phyloP scores from a whole-genome alignment of 1,140 invertebrate genomes.

The Luehdorfia chinensis region DNA sequence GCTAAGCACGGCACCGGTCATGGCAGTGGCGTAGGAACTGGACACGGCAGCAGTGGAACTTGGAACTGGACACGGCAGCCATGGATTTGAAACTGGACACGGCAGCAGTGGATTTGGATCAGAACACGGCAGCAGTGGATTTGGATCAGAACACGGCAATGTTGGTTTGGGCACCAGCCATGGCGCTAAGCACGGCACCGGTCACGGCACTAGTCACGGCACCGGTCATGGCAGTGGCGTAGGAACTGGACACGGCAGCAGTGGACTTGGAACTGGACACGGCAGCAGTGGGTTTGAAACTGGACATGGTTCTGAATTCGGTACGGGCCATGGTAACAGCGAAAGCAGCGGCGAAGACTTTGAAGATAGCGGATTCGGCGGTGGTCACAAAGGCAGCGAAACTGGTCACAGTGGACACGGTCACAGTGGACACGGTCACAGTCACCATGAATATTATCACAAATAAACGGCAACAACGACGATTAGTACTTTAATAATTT shows the following conservation, averaged over 20 bases:
- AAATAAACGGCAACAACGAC: no score
- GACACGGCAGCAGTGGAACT: not conserved
- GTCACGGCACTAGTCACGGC: not conserved
- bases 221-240: not conserved
- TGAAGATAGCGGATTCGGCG: not conserved
- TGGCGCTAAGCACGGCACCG: no score
- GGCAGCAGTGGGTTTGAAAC: not conserved
- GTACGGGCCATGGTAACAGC: not conserved
- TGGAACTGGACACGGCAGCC: no score
- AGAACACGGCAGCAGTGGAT: not conserved
- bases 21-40: no score
- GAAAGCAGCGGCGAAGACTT: not conserved
- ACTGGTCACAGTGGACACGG: not conserved
- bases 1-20: no score
- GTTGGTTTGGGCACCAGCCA: conserved; percentile 2
- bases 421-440: not conserved
- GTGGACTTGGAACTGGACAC: not conserved
- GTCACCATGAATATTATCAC: not conserved
- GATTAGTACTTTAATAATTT: no score
- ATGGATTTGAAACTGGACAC: no score
- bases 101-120: not conserved
- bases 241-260: not conserved
- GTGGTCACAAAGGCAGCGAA: not conserved
- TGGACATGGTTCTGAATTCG: no score
- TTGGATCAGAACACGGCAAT: not conserved